phyloP scores from a whole-genome alignment of 2,797 vertebrate species.

The Periparus ater region DNA sequence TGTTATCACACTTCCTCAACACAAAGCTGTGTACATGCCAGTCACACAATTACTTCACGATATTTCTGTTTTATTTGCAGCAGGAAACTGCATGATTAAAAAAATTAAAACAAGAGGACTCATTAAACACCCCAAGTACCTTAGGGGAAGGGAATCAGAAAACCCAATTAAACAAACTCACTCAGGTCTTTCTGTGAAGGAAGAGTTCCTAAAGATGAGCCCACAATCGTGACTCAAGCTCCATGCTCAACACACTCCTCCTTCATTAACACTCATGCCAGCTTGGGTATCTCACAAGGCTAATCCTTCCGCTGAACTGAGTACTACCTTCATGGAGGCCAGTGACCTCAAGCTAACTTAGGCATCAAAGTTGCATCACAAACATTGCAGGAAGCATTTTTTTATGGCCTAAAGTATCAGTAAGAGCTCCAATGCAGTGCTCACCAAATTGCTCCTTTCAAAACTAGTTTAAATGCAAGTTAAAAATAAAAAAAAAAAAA shows the following conservation, averaged over 20 bases:
- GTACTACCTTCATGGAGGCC: not conserved
- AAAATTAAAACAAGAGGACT: not conserved
- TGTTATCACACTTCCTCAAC: not conserved
- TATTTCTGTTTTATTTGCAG: not conserved
- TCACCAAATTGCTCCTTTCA: not conserved
- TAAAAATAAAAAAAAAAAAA: not conserved
- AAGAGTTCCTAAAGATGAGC: not conserved
- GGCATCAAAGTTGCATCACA: not conserved
- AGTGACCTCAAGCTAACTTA: not conserved
- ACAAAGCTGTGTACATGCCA: not conserved
- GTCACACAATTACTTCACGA: not conserved
- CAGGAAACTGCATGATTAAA: not conserved
- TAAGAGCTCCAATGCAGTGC: not conserved
- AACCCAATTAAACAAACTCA: not conserved
- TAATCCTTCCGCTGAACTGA: not conserved
- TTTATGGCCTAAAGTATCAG: not conserved
- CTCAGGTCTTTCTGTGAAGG: not conserved
- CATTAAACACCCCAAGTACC: not conserved
- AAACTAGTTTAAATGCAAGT: not conserved
- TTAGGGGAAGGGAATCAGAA: not conserved
- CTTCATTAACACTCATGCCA: not conserved
- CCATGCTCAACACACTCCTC: not conserved
- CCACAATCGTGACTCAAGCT: not conserved
- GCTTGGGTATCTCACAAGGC: not conserved
- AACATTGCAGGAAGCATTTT: not conserved